Evolutionary conservation across 1,140 invertebrate species (phyloP), one percentile per base, ranked within the genome.

Genomic region (Euglossa dilemma): DNA sequence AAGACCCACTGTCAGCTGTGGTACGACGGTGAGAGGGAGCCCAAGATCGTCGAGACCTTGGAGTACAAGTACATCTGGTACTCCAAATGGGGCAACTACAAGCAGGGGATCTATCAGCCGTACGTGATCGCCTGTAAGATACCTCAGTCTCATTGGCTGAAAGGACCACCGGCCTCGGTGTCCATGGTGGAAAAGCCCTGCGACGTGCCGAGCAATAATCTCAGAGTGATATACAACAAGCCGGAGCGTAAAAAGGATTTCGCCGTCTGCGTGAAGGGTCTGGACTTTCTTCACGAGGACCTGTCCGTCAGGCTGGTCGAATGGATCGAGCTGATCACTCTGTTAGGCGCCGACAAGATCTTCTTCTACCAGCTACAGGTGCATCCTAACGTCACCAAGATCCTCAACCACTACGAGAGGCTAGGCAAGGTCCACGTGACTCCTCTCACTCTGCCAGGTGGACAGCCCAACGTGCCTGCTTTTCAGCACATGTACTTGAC

Each of bases 51-150:
- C 7, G 97, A 97, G 87, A 96, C 96, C 6, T 95, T 97, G 78
- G 98, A 98, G 92, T 99, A 98, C 93, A 98, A 98, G 90, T 98
- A 98, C 91, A 97, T 98, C 84, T 99, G 98, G 98, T 98, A 98
- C 91, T 96, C 97, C 75, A 98, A 98, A 92, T 99, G 98, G 98
- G 98, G 98, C 36, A 99, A 99, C 93, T 98, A 98, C 93, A 97
- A 98, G 91, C 97, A 98, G 92, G 97, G 97, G 12, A 97, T 98
- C 69, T 97, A 98, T 88, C 98, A 99, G 92, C 98, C 98, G 0
- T 99, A 98, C 91, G 94, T 99, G 82, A 97, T 98, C 67, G 97
- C 98, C 6, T 99, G 98, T 93, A 97, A 97, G 90, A 95, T 98
- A 84, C 97, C 98, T 0, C 96, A 96, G 85, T 94, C 95, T 5